Base-by-base conservation (phyloP, 2,113 vertebrate genomes). In the Nesoenas mayeri region DNA sequence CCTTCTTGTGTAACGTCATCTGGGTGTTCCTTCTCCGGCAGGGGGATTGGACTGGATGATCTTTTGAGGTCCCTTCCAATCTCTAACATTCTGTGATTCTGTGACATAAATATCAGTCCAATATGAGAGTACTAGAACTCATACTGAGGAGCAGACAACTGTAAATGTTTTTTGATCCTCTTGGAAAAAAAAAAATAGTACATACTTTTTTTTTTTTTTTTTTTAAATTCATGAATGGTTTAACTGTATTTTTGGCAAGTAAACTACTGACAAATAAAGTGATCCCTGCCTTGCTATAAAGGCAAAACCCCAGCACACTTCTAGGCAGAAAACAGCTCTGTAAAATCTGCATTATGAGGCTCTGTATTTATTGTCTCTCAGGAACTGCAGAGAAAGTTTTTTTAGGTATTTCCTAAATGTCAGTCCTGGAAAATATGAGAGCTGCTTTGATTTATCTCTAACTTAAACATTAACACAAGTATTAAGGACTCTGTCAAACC, bases 361-460 rank as follows among this genome's bases (percentile, higher is more conserved):
- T 91, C 53, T 65, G 58, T 29, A n/a, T 91, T 94, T 88, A 89
- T 85, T 79, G 44, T n/a, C 15, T 80, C 67, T 40, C 20, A n/a
- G 70, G 38, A 95, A 48, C 25, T 36, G 21, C 40, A 87, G 53
- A 57, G 16, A 79, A 81, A 92, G 48, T 54, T 91, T 95, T 93
- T 38, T 47, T 79, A 82, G 20, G 22, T 70, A 93, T 73, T 94
- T 95, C 77, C 31, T 74, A 91, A 74, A 53, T 73, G 53, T 94
- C 57, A 79, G 48, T 69, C 28, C 74, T 92, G 73, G 65, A 89
- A 96, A 65, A 14, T 34, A 48, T 38, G 40, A 85, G 5, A 79
- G 7, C 5, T 61, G 22, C 89, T 96, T 87, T 88, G 54, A 91
- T 93, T 96, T 91, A 36, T 75, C 79, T 85, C 44, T 94, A 78